Evolutionary conservation across 2,797 vertebrate species (phyloP).

Genomic region (Sebastes alutus): DNA sequence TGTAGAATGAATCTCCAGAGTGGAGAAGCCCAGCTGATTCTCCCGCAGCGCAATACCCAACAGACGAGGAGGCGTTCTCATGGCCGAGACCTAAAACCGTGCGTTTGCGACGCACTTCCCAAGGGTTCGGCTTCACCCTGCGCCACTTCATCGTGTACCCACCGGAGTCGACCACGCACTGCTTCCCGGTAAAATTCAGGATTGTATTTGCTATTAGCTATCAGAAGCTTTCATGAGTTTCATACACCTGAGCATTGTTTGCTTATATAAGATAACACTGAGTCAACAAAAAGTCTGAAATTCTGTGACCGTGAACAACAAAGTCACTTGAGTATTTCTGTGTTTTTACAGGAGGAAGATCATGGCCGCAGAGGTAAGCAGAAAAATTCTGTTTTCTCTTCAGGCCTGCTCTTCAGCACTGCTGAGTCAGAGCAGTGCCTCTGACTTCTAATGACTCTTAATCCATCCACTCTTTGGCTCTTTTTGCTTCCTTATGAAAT

Average conservation of each 20-base stretch:
- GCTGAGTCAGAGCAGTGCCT: slow-evolving; percentile 60
- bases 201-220: not conserved
- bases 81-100: slow-evolving; percentile 96
- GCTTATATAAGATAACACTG: not conserved
- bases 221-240: not conserved
- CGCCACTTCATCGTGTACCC: slow-evolving; percentile 99
- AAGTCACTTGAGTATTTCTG: slow-evolving; percentile 40
- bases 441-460: slow-evolving; percentile 64
- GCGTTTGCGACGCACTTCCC: slow-evolving; percentile 87
- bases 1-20: slow-evolving; percentile 78
- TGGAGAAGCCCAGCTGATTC: slow-evolving; percentile 86
- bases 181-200: slow-evolving; percentile 85
- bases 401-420: slow-evolving; percentile 16
- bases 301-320: slow-evolving; percentile 13
- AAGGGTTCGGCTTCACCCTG: slow-evolving; percentile 97
- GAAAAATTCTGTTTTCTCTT: slow-evolving; percentile 32
- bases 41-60: slow-evolving; percentile 72
- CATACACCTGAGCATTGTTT: slow-evolving; percentile 5
- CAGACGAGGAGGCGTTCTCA: slow-evolving; percentile 92
- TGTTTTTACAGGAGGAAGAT: slow-evolving; percentile 80
- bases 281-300: slow-evolving; percentile 32
- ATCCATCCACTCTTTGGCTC: slow-evolving; percentile 47
- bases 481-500: slow-evolving; percentile 58
- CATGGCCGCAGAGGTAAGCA: slow-evolving; percentile 80
- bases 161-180: slow-evolving; percentile 92